phyloP scores from a whole-genome alignment of 2,113 vertebrate genomes.

The Arenaria interpres region DNA sequence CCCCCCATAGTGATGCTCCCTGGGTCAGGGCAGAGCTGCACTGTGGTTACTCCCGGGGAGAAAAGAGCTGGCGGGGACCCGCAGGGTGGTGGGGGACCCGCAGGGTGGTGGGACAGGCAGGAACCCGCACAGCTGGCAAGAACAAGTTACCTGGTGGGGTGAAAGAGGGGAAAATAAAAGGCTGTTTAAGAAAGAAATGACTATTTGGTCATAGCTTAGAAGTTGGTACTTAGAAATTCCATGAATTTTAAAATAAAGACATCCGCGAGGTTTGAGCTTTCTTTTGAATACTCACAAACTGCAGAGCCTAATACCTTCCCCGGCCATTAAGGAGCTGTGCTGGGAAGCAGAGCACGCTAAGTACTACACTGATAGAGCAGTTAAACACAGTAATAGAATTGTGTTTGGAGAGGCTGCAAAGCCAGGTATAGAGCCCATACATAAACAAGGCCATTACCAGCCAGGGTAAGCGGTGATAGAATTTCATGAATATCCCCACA shows the following conservation, averaged over 20 bases:
- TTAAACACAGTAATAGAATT: slow-evolving; percentile 44
- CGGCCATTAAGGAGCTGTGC: slow-evolving; percentile 49
- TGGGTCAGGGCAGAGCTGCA: not conserved
- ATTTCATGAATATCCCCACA: slow-evolving; percentile 63
- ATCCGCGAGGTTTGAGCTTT: not conserved
- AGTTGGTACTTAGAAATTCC: slow-evolving; percentile 69
- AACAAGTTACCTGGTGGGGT: not conserved
- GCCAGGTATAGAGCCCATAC: slow-evolving; percentile 48
- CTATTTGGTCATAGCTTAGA: slow-evolving; percentile 38
- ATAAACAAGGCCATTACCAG: slow-evolving; percentile 68
- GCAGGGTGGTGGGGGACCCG: not conserved
- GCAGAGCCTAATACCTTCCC: slow-evolving; percentile 23
- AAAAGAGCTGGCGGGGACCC: not conserved
- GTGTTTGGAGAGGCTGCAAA: slow-evolving; percentile 60
- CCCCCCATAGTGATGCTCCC: accelerated
- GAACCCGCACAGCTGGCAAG: not conserved
- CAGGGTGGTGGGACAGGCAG: not conserved
- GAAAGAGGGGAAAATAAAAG: not conserved
- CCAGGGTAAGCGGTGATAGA: slow-evolving; percentile 40
- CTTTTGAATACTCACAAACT: slow-evolving; percentile 18
- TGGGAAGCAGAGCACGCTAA: not conserved
- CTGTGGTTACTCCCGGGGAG: not conserved
- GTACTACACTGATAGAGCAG: slow-evolving; percentile 54
- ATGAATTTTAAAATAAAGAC: slow-evolving; percentile 72
- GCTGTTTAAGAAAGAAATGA: slow-evolving; percentile 5